These are phyloP conservation scores for Gymnoscopelus braueri DNA, from an alignment of 2,797 vertebrate genomes.

Conservation along the genomic window DNA sequence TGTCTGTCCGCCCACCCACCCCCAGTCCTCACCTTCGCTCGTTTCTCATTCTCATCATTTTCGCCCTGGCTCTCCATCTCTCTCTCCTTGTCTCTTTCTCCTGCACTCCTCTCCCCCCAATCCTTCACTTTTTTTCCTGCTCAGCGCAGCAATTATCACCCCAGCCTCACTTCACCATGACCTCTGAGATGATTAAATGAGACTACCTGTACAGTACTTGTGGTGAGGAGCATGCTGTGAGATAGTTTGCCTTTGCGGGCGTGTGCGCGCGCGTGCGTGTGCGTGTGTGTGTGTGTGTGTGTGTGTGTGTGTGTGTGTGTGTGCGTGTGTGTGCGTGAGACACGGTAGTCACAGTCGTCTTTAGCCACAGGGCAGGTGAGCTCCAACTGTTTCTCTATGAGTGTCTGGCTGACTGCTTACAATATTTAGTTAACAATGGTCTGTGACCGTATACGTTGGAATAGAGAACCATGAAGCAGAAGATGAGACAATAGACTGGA, in stretches of 20 bases:
- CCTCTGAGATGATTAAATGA: conserved; percentile 84
- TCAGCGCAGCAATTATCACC: conserved; percentile 76
- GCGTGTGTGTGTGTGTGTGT: conserved; percentile 13
- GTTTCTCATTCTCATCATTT: neutral
- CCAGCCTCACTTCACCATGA: conserved; percentile 70
- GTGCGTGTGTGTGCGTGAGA: conserved; percentile 28
- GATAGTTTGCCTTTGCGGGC: conserved; percentile 39
- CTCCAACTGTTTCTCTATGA: conserved; percentile 67
- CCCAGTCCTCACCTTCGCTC: conserved; percentile 26
- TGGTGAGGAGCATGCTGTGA: conserved; percentile 69
- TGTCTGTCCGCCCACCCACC: conserved; percentile 21
- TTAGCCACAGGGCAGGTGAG: conserved; percentile 74
- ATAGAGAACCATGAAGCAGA: conserved; percentile 16
- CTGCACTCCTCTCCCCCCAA: conserved; percentile 33
- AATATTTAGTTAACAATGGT: conserved; percentile 58
- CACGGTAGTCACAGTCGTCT: conserved; percentile 65
- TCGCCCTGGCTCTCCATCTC: neutral
- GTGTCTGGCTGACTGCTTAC: conserved; percentile 56
- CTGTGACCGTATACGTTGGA: conserved; percentile 61
- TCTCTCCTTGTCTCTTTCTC: conserved; percentile 26
- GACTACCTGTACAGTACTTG: conserved; percentile 76
- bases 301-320: conserved; percentile 20
- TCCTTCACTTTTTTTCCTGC: conserved; percentile 68
- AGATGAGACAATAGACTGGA: conserved; percentile 20
- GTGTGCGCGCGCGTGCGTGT: conserved; percentile 17